A percentile compares a stretch with the other conserved stretches of the same genome.
Evolutionary conservation across 2,888 invertebrate species (phyloP).

Genomic region (Phlogophora meticulosa): DNA sequence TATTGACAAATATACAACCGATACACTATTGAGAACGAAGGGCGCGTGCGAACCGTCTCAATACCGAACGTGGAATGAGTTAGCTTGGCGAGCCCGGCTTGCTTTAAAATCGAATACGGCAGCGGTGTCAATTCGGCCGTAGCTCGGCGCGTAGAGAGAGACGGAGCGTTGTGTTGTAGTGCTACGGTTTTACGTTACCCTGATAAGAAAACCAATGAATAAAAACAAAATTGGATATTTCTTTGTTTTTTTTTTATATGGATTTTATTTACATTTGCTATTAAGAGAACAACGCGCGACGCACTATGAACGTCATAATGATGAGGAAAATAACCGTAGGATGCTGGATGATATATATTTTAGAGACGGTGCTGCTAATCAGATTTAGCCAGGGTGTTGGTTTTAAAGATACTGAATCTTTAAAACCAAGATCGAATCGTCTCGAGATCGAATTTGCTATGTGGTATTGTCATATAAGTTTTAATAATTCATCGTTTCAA

Average conservation of each 20-base stretch:
- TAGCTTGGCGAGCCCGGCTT: constrained; percentile 45
- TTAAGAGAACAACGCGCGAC: too few species aligned
- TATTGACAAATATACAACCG: constrained; percentile 53
- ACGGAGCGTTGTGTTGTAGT: constrained; percentile 59
- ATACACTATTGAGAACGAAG: constrained; percentile 48
- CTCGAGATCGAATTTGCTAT: too few species aligned
- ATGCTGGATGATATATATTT: too few species aligned
- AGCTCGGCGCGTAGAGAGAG: constrained; percentile 60
- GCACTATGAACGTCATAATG: too few species aligned
- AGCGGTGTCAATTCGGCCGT: constrained; percentile 51
- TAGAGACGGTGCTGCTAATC: too few species aligned
- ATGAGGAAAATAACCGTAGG: too few species aligned
- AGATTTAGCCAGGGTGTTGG: too few species aligned
- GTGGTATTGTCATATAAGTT: too few species aligned
- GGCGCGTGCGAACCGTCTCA: constrained; percentile 65
- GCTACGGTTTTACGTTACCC: constrained; percentile 59
- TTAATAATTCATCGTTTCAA: too few species aligned
- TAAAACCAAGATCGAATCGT: too few species aligned
- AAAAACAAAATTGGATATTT: not conserved
- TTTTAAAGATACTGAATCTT: too few species aligned
- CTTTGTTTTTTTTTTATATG: not conserved
- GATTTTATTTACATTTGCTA: too few species aligned
- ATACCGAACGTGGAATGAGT: constrained; percentile 70
- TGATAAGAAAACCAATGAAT: constrained; percentile 1
- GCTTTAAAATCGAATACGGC: constrained; percentile 74